Evolutionary conservation across 2,113 vertebrate genomes (phyloP).

Genomic region (Uropsilus gracilis): DNA sequence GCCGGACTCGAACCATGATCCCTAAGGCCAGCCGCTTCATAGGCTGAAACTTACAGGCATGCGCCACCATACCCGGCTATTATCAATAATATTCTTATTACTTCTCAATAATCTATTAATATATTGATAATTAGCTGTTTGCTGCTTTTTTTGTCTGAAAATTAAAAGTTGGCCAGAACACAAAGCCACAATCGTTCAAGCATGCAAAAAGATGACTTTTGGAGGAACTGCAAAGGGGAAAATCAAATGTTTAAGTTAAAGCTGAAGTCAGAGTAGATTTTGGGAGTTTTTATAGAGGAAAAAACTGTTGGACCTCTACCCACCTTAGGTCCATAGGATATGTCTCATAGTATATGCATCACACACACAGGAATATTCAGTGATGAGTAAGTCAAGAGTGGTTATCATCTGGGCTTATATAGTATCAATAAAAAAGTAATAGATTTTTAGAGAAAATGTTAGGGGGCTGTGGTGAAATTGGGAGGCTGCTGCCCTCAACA

Average conservation of each 20-base stretch:
- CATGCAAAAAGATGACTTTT: not conserved
- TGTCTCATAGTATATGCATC: not conserved
- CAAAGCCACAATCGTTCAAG: slow-evolving; percentile 6
- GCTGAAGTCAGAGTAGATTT: slow-evolving; percentile 34
- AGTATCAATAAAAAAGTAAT: not conserved
- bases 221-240: slow-evolving; percentile 6
- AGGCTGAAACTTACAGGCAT: no score
- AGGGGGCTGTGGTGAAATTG: no score
- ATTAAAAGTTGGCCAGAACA: slow-evolving; percentile 14
- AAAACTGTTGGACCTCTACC: not conserved
- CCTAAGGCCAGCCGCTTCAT: no score
- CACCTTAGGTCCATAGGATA: not conserved
- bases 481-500: no score
- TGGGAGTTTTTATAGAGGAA: not conserved
- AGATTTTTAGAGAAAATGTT: not conserved
- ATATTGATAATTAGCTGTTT: not conserved
- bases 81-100: not conserved
- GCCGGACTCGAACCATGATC: no score
- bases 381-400: not conserved
- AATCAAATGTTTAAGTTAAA: slow-evolving; percentile 31
- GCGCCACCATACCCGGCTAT: no score
- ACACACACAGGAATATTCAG: not conserved
- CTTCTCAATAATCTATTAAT: not conserved
- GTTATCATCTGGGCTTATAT: not conserved
- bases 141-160: slow-evolving; percentile 38